phyloP scores from a whole-genome alignment of 2,797 vertebrate species.

The Arrhamphus sclerolepis region DNA sequence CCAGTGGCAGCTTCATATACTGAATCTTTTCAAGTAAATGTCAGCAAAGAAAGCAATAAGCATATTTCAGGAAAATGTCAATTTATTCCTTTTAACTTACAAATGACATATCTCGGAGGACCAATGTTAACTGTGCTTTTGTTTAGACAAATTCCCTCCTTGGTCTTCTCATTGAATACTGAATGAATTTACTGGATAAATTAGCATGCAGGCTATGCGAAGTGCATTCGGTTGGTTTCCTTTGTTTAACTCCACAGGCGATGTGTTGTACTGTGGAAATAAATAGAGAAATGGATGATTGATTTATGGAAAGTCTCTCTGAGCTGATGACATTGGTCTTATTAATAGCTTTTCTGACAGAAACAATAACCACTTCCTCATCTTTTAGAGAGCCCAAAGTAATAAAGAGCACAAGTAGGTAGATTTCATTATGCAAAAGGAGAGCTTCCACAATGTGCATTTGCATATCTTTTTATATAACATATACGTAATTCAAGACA shows the following conservation, averaged over 20 bases:
- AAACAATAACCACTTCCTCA: slow-evolving; percentile 47
- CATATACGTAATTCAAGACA: slow-evolving; percentile 21
- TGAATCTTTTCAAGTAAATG: slow-evolving; percentile 10
- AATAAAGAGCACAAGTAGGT: slow-evolving; percentile 18
- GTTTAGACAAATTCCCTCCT: slow-evolving; percentile 11
- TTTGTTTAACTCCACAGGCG: slow-evolving; percentile 48
- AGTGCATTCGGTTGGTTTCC: slow-evolving; percentile 24
- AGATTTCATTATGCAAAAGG: slow-evolving; percentile 36
- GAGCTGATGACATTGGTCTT: slow-evolving; percentile 58
- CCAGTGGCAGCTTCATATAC: background rate
- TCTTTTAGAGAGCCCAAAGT: slow-evolving; percentile 33
- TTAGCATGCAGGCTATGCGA: slow-evolving; percentile 33
- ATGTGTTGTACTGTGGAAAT: slow-evolving; percentile 37
- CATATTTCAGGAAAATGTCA: slow-evolving; percentile 1
- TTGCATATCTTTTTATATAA: slow-evolving; percentile 17
- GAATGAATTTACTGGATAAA: slow-evolving; percentile 31
- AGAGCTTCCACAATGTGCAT: slow-evolving; percentile 18
- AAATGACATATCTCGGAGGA: slow-evolving; percentile 20
- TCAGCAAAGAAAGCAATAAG: background rate
- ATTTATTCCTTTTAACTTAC: slow-evolving; percentile 16
- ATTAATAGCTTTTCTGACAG: slow-evolving; percentile 58
- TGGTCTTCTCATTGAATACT: slow-evolving; percentile 18
- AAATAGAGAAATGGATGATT: slow-evolving; percentile 34
- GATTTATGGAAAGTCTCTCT: slow-evolving; percentile 68
- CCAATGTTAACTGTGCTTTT: slow-evolving; percentile 23